Base-by-base conservation (phyloP, 2,113 vertebrate species). In the Sclerurus mexicanus region DNA sequence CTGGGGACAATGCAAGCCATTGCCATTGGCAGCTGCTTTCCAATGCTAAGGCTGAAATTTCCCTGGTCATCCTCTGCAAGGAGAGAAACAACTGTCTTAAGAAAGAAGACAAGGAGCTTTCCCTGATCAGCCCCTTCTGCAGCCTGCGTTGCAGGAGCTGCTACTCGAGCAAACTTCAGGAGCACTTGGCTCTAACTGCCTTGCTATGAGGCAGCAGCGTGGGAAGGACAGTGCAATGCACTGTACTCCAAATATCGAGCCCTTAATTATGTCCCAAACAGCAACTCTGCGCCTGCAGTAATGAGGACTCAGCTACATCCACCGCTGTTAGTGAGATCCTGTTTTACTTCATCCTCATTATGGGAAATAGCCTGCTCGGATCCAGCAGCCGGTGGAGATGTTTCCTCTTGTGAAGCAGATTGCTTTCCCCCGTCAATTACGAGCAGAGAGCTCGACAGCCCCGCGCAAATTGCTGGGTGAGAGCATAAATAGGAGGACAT, bases 391-490 rank as follows among this genome's bases (percentile, higher is more conserved):
- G 1, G 19, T 40, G 81, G 85, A 90, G 79, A 91, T 52, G 91
- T 74, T 96, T 93, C 94, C 84, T 91, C 91, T 76, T 28, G 4
- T 71, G 83, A 72, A 87, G 95, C 40, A 14, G 81, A 89, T 74
- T 80, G 96, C 87, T 92, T 90, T 92, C 77, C 67, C 84, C 94
- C 92, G 81, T 93, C 95, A 94, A 87, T 97, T 95, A 96, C 0
- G 31, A 76, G 87, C 84, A 14, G 59, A 67, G 79, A 89, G 87
- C 93, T 93, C 69, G 1, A 71, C 91, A 83, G 78, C 64, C 91
- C 64, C 11, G 73, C 1, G 28, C 93, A 94, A 94, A 97, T 95
- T 87, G 90, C 87, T 85, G 84, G 73, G 90, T 85, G 90, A 93
- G 92, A 94, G 86, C 78, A 10, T 40, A 86, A 71, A 88, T 6